Percentiles rank a stretch among this genome's conserved stretches.
Evolutionary conservation across 2,113 vertebrate species (phyloP).

Genomic region (Bombycilla garrulus): DNA sequence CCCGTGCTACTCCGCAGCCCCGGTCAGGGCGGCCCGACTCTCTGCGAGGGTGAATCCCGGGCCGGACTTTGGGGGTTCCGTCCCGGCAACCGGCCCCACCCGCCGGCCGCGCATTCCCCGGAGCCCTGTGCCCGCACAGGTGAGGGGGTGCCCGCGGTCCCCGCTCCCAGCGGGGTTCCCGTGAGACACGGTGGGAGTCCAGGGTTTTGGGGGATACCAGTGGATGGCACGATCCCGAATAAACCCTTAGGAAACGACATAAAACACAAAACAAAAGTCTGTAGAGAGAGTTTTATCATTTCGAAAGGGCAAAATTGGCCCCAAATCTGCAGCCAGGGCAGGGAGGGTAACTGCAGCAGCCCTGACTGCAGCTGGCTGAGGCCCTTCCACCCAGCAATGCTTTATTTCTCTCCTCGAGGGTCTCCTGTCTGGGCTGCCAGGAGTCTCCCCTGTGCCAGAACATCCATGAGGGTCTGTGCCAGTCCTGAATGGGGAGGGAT

Average conservation of each 20-base stretch:
- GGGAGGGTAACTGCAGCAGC: neutral
- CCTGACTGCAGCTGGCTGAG: neutral
- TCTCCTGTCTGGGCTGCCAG: neutral
- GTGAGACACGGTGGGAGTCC: neutral
- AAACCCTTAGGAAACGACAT: neutral
- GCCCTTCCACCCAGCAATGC: neutral
- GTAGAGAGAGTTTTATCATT: neutral
- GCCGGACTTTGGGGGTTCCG: too few species aligned
- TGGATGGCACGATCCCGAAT: rapidly evolving
- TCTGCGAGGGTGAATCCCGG: neutral
- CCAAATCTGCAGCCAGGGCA: neutral
- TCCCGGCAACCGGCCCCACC: neutral
- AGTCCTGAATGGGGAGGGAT: rapidly evolving
- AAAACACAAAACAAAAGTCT: neutral
- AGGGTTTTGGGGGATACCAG: neutral
- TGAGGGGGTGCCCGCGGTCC: neutral
- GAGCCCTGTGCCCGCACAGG: neutral
- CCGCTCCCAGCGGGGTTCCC: neutral
- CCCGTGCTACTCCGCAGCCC: too few species aligned
- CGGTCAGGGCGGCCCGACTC: too few species aligned
- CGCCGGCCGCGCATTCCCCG: neutral
- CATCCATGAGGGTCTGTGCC: neutral
- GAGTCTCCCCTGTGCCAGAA: neutral
- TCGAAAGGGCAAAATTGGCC: neutral
- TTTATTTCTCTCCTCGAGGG: neutral